phyloP scores from a whole-genome alignment of 2,797 vertebrate species.

The Danio tinwini region DNA sequence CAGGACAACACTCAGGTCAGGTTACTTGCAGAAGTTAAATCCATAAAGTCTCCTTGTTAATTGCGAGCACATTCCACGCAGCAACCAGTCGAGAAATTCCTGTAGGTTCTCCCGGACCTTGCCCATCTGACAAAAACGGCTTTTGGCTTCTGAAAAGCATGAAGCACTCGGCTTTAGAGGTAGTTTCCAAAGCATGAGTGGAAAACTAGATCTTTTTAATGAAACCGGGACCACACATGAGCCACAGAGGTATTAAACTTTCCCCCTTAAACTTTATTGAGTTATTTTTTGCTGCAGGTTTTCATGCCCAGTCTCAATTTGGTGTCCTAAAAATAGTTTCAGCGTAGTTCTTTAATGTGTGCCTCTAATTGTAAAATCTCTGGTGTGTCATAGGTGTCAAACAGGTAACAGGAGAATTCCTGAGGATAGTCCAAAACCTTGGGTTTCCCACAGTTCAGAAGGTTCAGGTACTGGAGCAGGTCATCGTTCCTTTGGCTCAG shows the following conservation, averaged over 20 bases:
- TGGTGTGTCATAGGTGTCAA: constrained; percentile 59
- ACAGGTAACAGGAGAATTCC: constrained; percentile 74
- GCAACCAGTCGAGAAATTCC: constrained; percentile 41
- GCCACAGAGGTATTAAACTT: constrained; percentile 79
- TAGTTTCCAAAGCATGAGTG: constrained; percentile 78
- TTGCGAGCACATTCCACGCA: constrained; percentile 3
- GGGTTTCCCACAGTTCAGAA: constrained; percentile 73
- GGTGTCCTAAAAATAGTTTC: constrained; percentile 77
- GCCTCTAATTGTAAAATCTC: constrained; percentile 72
- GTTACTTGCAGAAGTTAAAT: not conserved
- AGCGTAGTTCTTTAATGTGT: constrained; percentile 66
- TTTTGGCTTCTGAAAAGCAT: constrained; percentile 51
- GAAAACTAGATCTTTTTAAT: constrained; percentile 79
- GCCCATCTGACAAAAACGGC: constrained; percentile 32
- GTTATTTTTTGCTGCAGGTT: constrained; percentile 81
- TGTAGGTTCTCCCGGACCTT: constrained; percentile 49
- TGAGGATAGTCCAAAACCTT: constrained; percentile 66
- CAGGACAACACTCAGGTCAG: not conserved
- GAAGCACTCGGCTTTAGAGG: constrained; percentile 61
- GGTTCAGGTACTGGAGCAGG: constrained; percentile 59
- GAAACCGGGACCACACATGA: constrained; percentile 83
- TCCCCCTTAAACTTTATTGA: constrained; percentile 84
- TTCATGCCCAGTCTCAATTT: constrained; percentile 73
- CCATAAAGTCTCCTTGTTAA: not conserved
- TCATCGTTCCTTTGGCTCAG: constrained; percentile 1